Conservation (phyloP, 37 sponge, comb jelly and placozoan genomes). For the Ephydatia muelleri region DNA sequence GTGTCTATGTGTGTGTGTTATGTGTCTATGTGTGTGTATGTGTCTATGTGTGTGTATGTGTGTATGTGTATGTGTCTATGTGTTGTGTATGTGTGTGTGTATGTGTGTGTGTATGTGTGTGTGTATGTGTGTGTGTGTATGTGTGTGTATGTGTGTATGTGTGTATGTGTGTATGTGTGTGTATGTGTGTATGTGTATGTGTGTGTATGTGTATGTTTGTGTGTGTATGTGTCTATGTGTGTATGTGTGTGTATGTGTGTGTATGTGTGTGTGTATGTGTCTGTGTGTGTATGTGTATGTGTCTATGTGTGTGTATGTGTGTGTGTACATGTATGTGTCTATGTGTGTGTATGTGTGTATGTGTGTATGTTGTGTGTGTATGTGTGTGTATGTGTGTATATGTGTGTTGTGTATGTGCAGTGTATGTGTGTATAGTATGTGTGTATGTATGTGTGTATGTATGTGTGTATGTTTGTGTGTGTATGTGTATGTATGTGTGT, state of each 20-base stretch:
- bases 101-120: not conserved
- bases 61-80: constrained; percentile 4
- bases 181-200: constrained; percentile 30
- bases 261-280: constrained; percentile 4
- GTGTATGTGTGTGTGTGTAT: not conserved
- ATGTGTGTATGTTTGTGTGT: not conserved
- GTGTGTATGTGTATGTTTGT: not conserved
- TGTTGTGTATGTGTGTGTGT: constrained; percentile 13
- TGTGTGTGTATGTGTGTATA: constrained; percentile 25
- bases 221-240: not conserved
- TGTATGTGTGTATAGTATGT: not conserved
- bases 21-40: not conserved
- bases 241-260: constrained; percentile 16
- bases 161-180: constrained; percentile 16
- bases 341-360: constrained; percentile 15
- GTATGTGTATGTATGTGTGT: constrained; percentile 15
- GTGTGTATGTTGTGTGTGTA: constrained; percentile 14
- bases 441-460: constrained; percentile 20
- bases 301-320: not conserved
- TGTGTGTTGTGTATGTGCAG: too few relatives aligned
- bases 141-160: not conserved
- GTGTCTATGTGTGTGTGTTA: not conserved
- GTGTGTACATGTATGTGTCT: too few relatives aligned
- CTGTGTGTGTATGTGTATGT: constrained; percentile 14
- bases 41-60: constrained; percentile 14